Evolutionary conservation across 2,797 vertebrate species (phyloP), one percentile per base, ranked within the genome.

Genomic region (Galaxias olidus): DNA sequence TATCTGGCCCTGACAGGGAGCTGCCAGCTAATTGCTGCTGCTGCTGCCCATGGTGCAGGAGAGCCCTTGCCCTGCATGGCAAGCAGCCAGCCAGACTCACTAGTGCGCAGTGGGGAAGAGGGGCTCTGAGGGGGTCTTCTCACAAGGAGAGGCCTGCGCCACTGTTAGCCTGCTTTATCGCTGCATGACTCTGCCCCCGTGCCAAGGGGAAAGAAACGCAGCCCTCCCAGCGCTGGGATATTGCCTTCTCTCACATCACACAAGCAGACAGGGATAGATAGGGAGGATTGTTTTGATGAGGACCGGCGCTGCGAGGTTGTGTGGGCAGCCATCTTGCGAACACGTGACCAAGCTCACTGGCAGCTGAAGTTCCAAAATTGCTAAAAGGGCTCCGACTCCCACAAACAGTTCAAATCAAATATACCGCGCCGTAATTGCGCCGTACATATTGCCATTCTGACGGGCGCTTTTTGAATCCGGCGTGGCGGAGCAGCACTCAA

Each of bases 1-100:
- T 83, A 81, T 80, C 75, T 83, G 5, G 12, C 62, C 58, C 70
- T 68, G 65, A 80, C 76, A 81, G 73, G 71, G 72, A 66, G 59
- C 69, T 72, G n/a, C 66, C 61, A 49, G 63, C 73, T 76, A 79
- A 80, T 80, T 76, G 61, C 67, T 69, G 74, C 61, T 69, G 74
- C 61, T 44, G 14, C 69, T 59, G 57, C 71, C 72, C 44, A 6
- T 74, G 64, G 75, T 65, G 43, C 56, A 30, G 59, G 53, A 54
- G 58, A 71, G 63, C 51, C 46, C 68, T 60, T 42, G 49, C 40
- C 42, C 51, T 56, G 74, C 51, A 46, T 53, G 13, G 13, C 77
- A 66, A 58, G 50, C 67, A 12, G 50, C 6, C 43, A 56, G 53
- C 53, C 13, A 42, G 8, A 47, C 66, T 74, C 65, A 50, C 65